A percentile compares a stretch with the other conserved stretches of the same genome.
Evolutionary conservation across 2,888 invertebrate genomes (phyloP).

Genomic region (Eupithecia subumbrata): DNA sequence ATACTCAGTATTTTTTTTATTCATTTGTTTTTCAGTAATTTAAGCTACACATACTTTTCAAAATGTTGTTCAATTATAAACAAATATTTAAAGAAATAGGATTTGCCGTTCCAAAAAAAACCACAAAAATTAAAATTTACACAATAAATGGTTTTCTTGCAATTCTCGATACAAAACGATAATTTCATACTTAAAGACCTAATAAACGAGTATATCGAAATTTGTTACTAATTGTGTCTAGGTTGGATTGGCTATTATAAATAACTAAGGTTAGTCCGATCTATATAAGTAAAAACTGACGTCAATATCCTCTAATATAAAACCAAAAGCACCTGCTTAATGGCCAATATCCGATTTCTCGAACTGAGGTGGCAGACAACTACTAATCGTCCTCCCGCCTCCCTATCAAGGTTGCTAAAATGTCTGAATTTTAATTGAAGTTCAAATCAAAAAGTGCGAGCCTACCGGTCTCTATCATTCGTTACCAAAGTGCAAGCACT

Average conservation of each 20-base stretch:
- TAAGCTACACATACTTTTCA: too few relatives aligned
- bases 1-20: too few relatives aligned
- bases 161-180: too few relatives aligned
- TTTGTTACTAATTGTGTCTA: not conserved
- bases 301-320: not conserved
- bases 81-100: too few relatives aligned
- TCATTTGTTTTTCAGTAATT: too few relatives aligned
- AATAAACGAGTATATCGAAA: too few relatives aligned
- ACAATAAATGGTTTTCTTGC: too few relatives aligned
- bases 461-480: constrained; percentile 5
- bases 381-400: not conserved
- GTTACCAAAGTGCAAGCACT: not conserved
- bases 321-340: not conserved
- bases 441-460: not conserved
- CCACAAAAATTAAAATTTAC: too few relatives aligned
- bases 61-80: too few relatives aligned
- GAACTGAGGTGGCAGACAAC: not conserved
- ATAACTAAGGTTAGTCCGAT: not conserved
- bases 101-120: too few relatives aligned
- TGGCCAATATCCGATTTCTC: not conserved
- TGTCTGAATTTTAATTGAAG: not conserved
- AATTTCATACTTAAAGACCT: too few relatives aligned
- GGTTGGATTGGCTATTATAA: not conserved
- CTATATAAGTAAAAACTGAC: not conserved
- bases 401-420: not conserved